phyloP scores from a whole-genome alignment of 35 echinoderm and acorn worm species.

The Apostichopus parvimensis region DNA sequence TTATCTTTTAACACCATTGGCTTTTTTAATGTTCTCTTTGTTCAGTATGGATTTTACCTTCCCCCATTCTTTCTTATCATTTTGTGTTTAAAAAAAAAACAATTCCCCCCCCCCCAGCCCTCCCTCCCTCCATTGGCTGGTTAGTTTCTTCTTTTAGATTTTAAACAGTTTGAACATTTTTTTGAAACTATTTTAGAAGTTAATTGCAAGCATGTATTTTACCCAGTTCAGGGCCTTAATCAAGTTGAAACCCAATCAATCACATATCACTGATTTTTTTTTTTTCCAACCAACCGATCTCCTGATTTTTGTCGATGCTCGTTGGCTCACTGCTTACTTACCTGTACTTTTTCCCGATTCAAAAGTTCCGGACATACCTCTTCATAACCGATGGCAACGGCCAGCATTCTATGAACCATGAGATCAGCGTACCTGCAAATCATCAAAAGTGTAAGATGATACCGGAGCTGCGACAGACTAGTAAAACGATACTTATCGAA shows the following conservation, averaged over 20 bases:
- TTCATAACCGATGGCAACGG: slow-evolving; percentile 80
- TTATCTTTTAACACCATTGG: too few species aligned
- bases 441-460: background rate
- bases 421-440: slow-evolving; percentile 90
- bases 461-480: background rate
- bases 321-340: background rate
- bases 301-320: background rate
- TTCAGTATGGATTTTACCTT: too few species aligned
- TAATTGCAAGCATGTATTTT: too few species aligned
- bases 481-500: too few species aligned
- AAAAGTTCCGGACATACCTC: slow-evolving; percentile 76
- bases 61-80: too few species aligned
- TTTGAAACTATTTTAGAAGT: background rate
- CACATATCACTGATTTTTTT: background rate
- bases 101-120: too few species aligned
- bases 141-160: too few species aligned
- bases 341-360: slow-evolving; percentile 78
- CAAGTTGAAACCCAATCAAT: too few species aligned
- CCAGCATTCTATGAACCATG: slow-evolving; percentile 90
- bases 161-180: too few species aligned
- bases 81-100: background rate
- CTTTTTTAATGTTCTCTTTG: too few species aligned
- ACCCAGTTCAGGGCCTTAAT: too few species aligned
- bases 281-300: background rate
- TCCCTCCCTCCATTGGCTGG: too few species aligned